Conservation (phyloP, 2,888 invertebrate genomes). For the Oeneis ivallda region DNA sequence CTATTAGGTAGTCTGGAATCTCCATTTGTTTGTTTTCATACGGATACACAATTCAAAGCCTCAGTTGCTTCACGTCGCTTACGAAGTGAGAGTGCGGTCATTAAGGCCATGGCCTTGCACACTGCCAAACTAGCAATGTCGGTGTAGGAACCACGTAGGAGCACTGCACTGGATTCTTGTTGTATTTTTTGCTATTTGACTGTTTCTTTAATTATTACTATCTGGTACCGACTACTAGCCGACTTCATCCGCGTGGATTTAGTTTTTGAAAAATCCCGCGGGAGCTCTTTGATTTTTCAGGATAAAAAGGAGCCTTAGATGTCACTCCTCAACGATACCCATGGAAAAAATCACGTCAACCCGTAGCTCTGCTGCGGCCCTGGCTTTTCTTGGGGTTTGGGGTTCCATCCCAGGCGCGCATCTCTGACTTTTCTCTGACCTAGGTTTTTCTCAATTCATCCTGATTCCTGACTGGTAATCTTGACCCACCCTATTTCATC, state of each 20-base stretch:
- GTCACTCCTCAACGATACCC: too few relatives aligned
- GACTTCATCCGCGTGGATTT: too few relatives aligned
- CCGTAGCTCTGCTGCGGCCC: too few relatives aligned
- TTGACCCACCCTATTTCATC: too few relatives aligned
- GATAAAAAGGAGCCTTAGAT: too few relatives aligned
- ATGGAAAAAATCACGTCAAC: too few relatives aligned
- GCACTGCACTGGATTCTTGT: conserved; percentile 28
- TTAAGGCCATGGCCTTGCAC: conserved; percentile 42
- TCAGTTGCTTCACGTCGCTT: conserved; percentile 20
- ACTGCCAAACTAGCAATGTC: conserved; percentile 27
- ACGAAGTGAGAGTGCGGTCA: conserved; percentile 40
- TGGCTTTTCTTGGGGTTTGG: too few relatives aligned
- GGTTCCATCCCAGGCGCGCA: too few relatives aligned
- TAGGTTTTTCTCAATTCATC: neutral
- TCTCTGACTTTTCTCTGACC: too few relatives aligned
- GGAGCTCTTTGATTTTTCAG: too few relatives aligned
- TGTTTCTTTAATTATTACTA: neutral
- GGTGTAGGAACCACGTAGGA: conserved; percentile 1
- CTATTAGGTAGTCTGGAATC: neutral
- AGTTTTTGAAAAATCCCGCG: too few relatives aligned
- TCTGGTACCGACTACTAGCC: neutral
- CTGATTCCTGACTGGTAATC: too few relatives aligned
- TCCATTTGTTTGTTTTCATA: neutral
- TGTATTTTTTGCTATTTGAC: neutral
- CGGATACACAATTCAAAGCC: conserved; percentile 8